Percentiles rank a stretch among this genome's conserved stretches.
Conservation (phyloP, 2,797 vertebrate species). For the Diglossa cyanea region DNA sequence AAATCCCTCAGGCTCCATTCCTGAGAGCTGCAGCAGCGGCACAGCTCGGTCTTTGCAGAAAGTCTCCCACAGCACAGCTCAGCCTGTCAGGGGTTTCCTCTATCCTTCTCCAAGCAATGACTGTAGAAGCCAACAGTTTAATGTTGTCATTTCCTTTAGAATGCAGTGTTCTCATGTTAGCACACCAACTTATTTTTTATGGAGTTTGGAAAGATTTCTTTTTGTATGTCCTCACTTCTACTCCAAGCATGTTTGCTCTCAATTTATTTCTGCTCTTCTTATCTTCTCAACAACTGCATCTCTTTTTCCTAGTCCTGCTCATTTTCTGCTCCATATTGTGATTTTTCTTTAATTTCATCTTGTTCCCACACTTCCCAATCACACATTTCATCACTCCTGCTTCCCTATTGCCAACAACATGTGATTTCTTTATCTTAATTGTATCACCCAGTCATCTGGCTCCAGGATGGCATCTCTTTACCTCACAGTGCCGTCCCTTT, state of each 20-base stretch:
- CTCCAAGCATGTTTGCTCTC: constrained; percentile 59
- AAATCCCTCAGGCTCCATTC: rapidly evolving
- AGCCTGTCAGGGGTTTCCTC: not conserved
- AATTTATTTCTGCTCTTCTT: constrained; percentile 62
- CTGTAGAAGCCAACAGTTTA: not conserved
- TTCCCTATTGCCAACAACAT: constrained; percentile 52
- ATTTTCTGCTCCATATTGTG: constrained; percentile 56
- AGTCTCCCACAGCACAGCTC: not conserved
- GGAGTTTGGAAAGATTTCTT: constrained; percentile 31
- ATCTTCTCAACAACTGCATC: constrained; percentile 55
- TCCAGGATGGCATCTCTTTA: constrained; percentile 39
- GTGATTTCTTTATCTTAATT: constrained; percentile 58
- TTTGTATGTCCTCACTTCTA: constrained; percentile 15
- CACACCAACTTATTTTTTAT: constrained; percentile 35
- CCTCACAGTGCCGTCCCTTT: constrained; percentile 32
- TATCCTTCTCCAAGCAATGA: not conserved
- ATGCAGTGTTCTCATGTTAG: constrained; percentile 1
- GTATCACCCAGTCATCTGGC: constrained; percentile 44
- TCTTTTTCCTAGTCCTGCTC: constrained; percentile 66
- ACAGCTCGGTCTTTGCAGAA: not conserved
- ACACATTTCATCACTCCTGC: constrained; percentile 59
- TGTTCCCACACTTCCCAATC: constrained; percentile 51
- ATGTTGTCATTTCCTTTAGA: not conserved
- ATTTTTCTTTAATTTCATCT: constrained; percentile 63
- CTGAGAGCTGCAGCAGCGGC: not conserved